phyloP scores from a whole-genome alignment of 1,140 invertebrate species.

The Callitettix versicolor region DNA sequence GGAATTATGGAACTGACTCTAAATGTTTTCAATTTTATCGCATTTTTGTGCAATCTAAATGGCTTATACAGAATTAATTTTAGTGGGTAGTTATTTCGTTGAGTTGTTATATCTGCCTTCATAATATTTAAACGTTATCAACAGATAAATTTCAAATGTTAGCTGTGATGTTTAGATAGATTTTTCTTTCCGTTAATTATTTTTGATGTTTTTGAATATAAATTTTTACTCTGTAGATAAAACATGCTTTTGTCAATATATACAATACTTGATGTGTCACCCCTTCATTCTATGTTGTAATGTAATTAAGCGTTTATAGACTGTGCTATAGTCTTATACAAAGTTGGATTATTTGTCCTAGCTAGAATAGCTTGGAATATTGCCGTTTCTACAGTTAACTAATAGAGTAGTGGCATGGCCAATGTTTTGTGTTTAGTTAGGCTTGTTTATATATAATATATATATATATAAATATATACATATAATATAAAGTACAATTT shows the following conservation, averaged over 20 bases:
- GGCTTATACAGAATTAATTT: slow-evolving; percentile 8
- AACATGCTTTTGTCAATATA: slow-evolving; percentile 10
- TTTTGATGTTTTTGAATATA: slow-evolving; percentile 11
- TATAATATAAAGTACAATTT: no score
- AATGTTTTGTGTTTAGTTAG: slow-evolving; percentile 8
- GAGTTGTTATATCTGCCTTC: slow-evolving; percentile 6
- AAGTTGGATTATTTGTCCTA: neutral
- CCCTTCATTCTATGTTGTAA: slow-evolving; percentile 4
- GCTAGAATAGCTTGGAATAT: neutral
- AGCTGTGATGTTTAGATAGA: slow-evolving; percentile 12
- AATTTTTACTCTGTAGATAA: slow-evolving; percentile 14
- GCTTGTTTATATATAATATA: slow-evolving; percentile 6
- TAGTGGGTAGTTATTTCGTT: slow-evolving; percentile 1
- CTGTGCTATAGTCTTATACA: neutral
- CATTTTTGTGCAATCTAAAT: slow-evolving; percentile 12
- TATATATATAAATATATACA: no score
- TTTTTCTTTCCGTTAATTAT: neutral
- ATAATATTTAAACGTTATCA: slow-evolving; percentile 4
- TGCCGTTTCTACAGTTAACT: neutral
- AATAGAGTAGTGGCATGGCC: neutral
- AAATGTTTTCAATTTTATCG: slow-evolving; percentile 14
- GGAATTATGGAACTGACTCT: slow-evolving; percentile 11
- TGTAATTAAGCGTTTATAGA: slow-evolving; percentile 11
- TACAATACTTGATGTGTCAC: slow-evolving; percentile 9
- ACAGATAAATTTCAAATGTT: slow-evolving; percentile 11